Evolutionary conservation across 2,113 vertebrate species (phyloP).

Genomic region (Alligator sinensis): DNA sequence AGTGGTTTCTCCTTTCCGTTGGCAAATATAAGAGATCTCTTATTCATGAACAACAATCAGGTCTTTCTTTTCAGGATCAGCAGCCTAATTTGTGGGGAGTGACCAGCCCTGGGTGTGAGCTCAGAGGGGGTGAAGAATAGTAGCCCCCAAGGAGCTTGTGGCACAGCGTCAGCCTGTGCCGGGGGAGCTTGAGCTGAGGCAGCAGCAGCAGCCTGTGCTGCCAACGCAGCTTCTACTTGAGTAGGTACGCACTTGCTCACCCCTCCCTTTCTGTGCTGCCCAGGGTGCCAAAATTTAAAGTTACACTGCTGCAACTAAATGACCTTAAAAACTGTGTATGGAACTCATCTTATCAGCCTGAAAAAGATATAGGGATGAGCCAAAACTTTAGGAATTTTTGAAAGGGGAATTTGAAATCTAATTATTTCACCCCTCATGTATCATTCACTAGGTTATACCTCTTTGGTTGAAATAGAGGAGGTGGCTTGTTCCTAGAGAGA

Average conservation of each 20-base stretch:
- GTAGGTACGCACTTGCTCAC: too few species aligned
- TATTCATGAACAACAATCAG: neutral
- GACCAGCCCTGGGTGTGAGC: too few species aligned
- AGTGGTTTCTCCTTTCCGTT: neutral
- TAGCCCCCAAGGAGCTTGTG: too few species aligned
- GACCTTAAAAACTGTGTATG: neutral
- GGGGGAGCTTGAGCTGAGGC: too few species aligned
- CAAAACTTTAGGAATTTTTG: neutral
- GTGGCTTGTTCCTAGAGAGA: neutral
- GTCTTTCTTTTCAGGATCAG: too few species aligned
- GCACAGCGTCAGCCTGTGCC: too few species aligned
- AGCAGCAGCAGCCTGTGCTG: too few species aligned
- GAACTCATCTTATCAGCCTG: neutral
- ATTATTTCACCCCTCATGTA: neutral
- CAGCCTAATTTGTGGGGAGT: too few species aligned
- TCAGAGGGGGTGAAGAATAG: too few species aligned
- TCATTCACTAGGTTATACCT: neutral
- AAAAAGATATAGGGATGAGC: neutral
- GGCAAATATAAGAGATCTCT: neutral
- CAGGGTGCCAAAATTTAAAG: neutral
- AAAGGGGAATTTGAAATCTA: too few species aligned
- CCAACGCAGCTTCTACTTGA: too few species aligned
- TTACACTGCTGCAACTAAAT: neutral
- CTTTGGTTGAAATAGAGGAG: too few species aligned
- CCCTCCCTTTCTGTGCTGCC: neutral